Conservation (phyloP, 2,888 invertebrate species). For the Synanthedon formicaeformis region DNA sequence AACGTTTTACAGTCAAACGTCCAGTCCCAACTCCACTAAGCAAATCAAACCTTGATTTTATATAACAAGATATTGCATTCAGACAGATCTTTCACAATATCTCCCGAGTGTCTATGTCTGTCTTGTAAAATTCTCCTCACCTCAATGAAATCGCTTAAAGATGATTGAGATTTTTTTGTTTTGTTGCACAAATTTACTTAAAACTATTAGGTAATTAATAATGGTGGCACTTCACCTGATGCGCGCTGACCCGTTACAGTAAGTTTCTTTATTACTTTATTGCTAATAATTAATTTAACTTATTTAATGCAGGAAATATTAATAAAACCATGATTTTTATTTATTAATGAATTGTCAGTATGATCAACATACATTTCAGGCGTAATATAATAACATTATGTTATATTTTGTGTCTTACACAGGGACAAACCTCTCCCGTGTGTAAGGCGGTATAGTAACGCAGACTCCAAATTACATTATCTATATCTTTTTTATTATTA, state of each 20-base stretch:
- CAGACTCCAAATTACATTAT: no score
- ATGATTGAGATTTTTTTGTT: constrained; percentile 1
- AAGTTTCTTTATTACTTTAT: not conserved
- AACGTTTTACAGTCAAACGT: constrained; percentile 25
- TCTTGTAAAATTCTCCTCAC: constrained; percentile 8
- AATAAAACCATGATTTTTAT: no score
- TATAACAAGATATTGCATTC: constrained; percentile 52
- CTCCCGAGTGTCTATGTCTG: constrained; percentile 15
- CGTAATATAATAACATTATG: no score
- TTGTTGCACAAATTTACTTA: constrained; percentile 1
- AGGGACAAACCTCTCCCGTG: no score
- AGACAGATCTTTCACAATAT: constrained; percentile 42
- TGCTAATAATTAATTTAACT: no score
- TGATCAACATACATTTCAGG: no score
- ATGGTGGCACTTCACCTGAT: not conserved
- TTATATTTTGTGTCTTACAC: no score
- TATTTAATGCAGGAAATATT: no score
- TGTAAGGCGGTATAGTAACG: no score
- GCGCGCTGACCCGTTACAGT: not conserved
- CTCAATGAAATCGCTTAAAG: constrained; percentile 3
- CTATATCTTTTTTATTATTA: no score
- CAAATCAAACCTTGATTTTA: constrained; percentile 45
- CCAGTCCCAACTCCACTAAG: constrained; percentile 31
- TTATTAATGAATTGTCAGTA: no score
- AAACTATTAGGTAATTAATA: no score